A percentile compares a stretch with the other conserved stretches of the same genome.
Conservation (phyloP, 2,797 vertebrate species). For the Danionella dracula region DNA sequence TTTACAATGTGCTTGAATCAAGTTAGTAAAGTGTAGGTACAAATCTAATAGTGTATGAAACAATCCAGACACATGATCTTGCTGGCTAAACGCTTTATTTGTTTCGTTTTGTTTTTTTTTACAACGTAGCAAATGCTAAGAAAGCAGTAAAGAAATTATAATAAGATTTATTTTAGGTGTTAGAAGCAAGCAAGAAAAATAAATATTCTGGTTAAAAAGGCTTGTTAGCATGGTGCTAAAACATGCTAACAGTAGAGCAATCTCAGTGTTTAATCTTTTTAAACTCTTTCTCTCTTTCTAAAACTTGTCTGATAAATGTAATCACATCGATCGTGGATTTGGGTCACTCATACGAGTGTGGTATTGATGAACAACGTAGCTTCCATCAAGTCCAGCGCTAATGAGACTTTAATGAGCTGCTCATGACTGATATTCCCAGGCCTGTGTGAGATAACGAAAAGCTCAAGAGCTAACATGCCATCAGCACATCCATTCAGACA, state of each 20-base stretch:
- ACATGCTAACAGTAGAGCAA: background rate
- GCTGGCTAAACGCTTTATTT: no score
- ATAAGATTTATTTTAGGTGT: no score
- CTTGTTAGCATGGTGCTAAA: background rate
- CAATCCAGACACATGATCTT: no score
- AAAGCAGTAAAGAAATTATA: no score
- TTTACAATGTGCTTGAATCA: no score
- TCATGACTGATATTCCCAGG: slow-evolving; percentile 24
- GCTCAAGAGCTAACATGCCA: slow-evolving; percentile 10
- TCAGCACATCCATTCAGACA: slow-evolving; percentile 20
- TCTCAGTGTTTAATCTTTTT: background rate
- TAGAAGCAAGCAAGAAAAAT: no score
- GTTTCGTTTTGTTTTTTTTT: no score
- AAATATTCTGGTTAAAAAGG: no score
- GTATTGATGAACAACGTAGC: background rate
- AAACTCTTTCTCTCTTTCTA: background rate
- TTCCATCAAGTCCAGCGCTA: slow-evolving; percentile 4
- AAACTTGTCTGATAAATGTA: background rate
- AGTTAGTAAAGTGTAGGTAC: no score
- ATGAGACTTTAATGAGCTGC: slow-evolving; percentile 29
- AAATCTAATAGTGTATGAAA: no score
- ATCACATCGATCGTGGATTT: background rate
- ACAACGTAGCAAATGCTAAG: no score
- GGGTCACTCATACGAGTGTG: background rate
- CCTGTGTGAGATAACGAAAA: slow-evolving; percentile 17